Evolutionary conservation across 2,888 invertebrate species (phyloP).

Genomic region (Callinectes sapidus): DNA sequence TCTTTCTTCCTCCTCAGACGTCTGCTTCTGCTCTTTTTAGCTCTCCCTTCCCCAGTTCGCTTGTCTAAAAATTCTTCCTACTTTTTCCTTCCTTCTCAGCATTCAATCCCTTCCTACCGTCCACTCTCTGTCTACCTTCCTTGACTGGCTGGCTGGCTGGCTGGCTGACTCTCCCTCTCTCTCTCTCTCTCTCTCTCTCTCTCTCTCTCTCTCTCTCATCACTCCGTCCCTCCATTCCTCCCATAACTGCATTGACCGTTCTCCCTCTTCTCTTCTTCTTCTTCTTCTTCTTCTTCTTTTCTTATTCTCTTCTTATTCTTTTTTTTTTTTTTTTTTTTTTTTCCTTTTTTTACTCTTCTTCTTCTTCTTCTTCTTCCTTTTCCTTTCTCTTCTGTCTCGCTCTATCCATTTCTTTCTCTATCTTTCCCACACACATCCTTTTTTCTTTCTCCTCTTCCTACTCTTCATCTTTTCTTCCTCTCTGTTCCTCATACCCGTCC

Average conservation of each 20-base stretch:
- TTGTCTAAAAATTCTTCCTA: background rate
- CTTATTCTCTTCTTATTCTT: background rate
- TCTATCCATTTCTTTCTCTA: background rate
- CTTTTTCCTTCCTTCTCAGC: background rate
- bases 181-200: background rate
- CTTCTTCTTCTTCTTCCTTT: background rate
- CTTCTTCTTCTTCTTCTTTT: background rate
- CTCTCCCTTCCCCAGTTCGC: background rate
- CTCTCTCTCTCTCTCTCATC: constrained; percentile 31
- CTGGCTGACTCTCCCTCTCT: background rate
- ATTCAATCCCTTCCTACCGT: background rate
- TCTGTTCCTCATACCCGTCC: background rate
- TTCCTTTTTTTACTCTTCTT: background rate
- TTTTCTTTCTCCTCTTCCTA: background rate
- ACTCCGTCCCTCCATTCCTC: constrained; percentile 11
- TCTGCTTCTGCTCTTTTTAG: background rate
- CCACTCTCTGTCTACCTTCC: background rate
- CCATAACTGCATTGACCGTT: background rate
- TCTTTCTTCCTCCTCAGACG: background rate
- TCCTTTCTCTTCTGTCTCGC: background rate
- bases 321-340: background rate
- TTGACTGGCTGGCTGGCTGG: too few species aligned
- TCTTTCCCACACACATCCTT: background rate
- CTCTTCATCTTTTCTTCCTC: background rate
- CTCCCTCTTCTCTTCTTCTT: background rate